phyloP scores from a whole-genome alignment of 2,797 vertebrate species.

The Esox lucius region DNA sequence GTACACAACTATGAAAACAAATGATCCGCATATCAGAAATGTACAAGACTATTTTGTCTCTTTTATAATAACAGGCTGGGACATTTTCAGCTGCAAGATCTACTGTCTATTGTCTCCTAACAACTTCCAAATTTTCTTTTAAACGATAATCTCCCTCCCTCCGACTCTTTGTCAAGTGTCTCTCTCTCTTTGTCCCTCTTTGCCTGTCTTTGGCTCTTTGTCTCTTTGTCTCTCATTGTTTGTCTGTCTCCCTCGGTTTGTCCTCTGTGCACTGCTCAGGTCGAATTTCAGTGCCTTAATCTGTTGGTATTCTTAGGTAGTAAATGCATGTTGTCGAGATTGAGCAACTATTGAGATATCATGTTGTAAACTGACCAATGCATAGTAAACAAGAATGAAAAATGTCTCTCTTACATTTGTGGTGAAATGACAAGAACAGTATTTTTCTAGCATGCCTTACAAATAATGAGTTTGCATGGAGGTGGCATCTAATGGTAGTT shows the following conservation, averaged over 20 bases:
- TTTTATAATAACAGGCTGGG: no score
- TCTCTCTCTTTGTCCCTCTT: not conserved
- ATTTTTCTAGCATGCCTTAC: no score
- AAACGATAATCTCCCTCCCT: not conserved
- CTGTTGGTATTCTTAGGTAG: conserved; percentile 55
- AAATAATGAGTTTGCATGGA: no score
- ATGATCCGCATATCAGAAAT: no score
- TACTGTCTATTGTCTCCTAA: no score
- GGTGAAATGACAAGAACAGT: no score
- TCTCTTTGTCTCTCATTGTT: conserved; percentile 6
- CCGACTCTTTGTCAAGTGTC: rapidly evolving
- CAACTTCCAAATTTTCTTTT: no score
- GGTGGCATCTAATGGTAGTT: no score
- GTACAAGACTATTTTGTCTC: no score
- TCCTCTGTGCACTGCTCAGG: conserved; percentile 19
- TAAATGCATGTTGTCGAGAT: conserved; percentile 50
- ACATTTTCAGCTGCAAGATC: no score
- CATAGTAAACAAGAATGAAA: not conserved
- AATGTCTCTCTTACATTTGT: not conserved
- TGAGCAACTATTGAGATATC: conserved; percentile 26
- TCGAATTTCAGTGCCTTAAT: conserved; percentile 68
- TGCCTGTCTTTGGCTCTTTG: not conserved
- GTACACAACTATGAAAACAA: no score
- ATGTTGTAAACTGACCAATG: conserved; percentile 13
- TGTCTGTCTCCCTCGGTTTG: conserved; percentile 1